Conservation (phyloP, 1,140 invertebrate species). For the Cotesia chilonis region DNA sequence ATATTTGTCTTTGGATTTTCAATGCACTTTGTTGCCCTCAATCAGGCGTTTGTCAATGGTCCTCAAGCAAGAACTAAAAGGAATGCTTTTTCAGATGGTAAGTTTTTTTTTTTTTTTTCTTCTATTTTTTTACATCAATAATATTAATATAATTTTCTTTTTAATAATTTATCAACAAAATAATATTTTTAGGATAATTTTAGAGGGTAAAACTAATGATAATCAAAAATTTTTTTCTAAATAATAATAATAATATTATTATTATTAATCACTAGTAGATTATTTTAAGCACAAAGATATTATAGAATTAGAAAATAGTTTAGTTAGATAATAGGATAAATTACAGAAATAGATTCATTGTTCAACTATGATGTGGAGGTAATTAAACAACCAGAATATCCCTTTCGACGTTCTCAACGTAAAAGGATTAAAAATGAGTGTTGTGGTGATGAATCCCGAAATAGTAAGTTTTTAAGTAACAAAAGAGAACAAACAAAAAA, state of each 20-base stretch:
- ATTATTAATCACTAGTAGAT: not conserved
- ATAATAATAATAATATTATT: not conserved
- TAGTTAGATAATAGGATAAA: conserved; percentile 36
- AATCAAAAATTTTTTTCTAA: too few relatives aligned
- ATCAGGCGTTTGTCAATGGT: conserved; percentile 87
- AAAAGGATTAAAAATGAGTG: conserved; percentile 66
- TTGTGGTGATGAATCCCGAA: conserved; percentile 63
- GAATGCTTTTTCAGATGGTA: conserved; percentile 76
- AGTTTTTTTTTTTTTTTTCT: conserved; percentile 43
- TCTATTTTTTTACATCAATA: conserved; percentile 2
- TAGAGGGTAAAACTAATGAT: too few relatives aligned
- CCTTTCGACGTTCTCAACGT: conserved; percentile 58
- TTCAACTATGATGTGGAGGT: conserved; percentile 58
- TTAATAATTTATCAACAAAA: too few relatives aligned
- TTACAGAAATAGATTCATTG: conserved; percentile 60
- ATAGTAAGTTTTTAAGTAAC: conserved; percentile 60
- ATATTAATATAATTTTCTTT: conserved; percentile 7
- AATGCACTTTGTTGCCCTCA: conserved; percentile 94
- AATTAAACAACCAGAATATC: conserved; percentile 52
- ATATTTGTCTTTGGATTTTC: conserved; percentile 99
- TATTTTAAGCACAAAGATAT: too few relatives aligned
- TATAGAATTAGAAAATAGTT: not conserved
- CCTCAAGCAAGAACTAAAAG: conserved; percentile 58
- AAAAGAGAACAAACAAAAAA: conserved; percentile 34
- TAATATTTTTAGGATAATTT: too few relatives aligned